A percentile compares a stretch with the other conserved stretches of the same genome.
Conservation (phyloP, 2,888 invertebrate species). For the Chironomus riparius region DNA sequence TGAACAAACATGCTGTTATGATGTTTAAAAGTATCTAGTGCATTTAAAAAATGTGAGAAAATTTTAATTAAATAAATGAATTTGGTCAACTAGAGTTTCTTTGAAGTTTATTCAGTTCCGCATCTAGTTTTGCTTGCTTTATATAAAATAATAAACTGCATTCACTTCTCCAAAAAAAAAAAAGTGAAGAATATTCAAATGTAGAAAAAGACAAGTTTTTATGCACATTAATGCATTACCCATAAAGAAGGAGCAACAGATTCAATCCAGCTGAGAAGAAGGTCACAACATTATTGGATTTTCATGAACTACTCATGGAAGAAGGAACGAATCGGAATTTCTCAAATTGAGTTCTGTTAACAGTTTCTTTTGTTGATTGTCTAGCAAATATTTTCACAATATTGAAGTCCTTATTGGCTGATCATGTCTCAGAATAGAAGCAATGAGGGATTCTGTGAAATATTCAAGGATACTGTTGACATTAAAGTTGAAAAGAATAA, state of each 20-base stretch:
- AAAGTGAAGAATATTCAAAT: too few relatives aligned
- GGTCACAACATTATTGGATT: slow-evolving; percentile 26
- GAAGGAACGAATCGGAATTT: slow-evolving; percentile 10
- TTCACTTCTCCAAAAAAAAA: too few relatives aligned
- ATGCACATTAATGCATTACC: background rate
- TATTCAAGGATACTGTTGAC: slow-evolving; percentile 11
- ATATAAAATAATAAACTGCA: background rate
- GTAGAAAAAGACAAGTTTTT: too few relatives aligned
- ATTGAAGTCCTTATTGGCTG: slow-evolving; percentile 23
- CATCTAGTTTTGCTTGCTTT: background rate
- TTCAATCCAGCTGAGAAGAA: slow-evolving; percentile 18
- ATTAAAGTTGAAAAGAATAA: background rate
- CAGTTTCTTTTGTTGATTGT: background rate
- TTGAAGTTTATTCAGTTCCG: background rate
- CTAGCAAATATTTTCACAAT: slow-evolving; percentile 23
- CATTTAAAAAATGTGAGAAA: background rate
- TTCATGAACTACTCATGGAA: slow-evolving; percentile 6
- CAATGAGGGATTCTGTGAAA: slow-evolving; percentile 25
- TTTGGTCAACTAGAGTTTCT: too few relatives aligned
- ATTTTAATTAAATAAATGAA: too few relatives aligned
- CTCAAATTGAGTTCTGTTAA: slow-evolving; percentile 23
- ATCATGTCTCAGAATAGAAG: slow-evolving; percentile 18
- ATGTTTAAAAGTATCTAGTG: background rate
- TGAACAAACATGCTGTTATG: background rate
- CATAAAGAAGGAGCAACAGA: background rate